Base-by-base conservation (phyloP, 2,888 invertebrate genomes). In the Eumerus sabulonum region DNA sequence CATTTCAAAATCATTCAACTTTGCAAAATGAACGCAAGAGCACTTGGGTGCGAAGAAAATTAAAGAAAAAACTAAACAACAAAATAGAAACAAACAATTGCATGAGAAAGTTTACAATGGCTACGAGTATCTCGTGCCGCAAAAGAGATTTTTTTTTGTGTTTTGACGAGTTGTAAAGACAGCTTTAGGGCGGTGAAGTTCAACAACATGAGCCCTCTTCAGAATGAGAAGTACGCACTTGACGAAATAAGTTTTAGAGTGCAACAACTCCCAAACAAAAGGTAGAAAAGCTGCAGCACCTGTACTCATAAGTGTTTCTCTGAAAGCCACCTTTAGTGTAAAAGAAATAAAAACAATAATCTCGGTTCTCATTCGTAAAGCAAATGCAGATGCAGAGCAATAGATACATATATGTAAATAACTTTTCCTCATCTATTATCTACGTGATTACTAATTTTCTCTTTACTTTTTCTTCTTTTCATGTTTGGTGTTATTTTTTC, bases 1-100 rank as follows among this genome's bases (percentile, higher is more conserved):
- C 53, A 77, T 68, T 63, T 68, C n/a, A 63, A 77, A 77, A 77
- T 73, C 77, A 73, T 73, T 77, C 77, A 59, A 68, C 67, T 77
- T 73, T 73, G 67, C 72, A 59, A 77, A 63, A 68, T 47, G 16
- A 59, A 53, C 73, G 73, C 44, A 57, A 63, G 57, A 57, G 47
- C 72, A 59, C 71, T 63, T 71, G 48, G 62, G 62, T 71, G 71
- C 18, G 36, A 60, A 59, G 54, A 66, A 73, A 66, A n/a, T n/a
- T n/a, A n/a, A n/a, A n/a, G n/a, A n/a, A n/a, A n/a, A n/a, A n/a
- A n/a, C n/a, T n/a, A n/a, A n/a, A n/a, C n/a, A n/a, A n/a, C n/a
- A n/a, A n/a, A n/a, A n/a, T n/a, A n/a, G n/a, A n/a, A n/a, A n/a
- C n/a, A n/a, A 44, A 50, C 2, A 27, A 56, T 63, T 53, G 36